phyloP scores from a whole-genome alignment of 2,113 vertebrate species.

The Hoplias malabaricus region DNA sequence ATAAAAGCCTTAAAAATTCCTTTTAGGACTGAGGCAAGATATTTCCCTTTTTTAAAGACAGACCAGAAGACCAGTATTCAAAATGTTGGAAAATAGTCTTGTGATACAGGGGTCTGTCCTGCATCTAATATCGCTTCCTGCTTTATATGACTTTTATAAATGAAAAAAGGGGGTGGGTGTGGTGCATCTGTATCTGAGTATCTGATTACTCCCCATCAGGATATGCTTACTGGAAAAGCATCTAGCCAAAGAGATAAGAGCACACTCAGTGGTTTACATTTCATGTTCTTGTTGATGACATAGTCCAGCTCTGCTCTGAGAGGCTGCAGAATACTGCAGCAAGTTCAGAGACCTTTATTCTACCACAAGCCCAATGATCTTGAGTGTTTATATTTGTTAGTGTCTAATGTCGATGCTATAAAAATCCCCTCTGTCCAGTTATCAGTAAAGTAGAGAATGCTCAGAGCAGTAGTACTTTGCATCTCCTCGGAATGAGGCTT shows the following conservation, averaged over 20 bases:
- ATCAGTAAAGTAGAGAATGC: conserved; percentile 19
- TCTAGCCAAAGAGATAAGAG: not conserved
- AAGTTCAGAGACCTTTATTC: not conserved
- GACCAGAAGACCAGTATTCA: too few species aligned
- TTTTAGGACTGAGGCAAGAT: too few species aligned
- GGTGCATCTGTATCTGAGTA: too few species aligned
- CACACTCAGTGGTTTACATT: too few species aligned
- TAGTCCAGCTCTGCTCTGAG: not conserved
- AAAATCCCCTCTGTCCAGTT: not conserved
- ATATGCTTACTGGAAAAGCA: not conserved
- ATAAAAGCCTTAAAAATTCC: too few species aligned
- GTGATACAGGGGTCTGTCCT: too few species aligned
- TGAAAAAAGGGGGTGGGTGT: too few species aligned
- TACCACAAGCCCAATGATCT: not conserved
- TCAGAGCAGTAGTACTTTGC: not conserved
- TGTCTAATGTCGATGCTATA: not conserved
- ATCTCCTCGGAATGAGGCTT: not conserved
- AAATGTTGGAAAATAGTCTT: too few species aligned
- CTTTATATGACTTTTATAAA: too few species aligned
- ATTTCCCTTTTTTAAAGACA: too few species aligned
- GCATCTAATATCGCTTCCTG: too few species aligned
- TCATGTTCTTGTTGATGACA: not conserved
- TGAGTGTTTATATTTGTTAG: conserved; percentile 13
- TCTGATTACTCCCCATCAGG: conserved; percentile 6
- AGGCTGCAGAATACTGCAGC: not conserved